Evolutionary conservation across 1,140 invertebrate species (phyloP), one percentile per base, ranked within the genome.

Genomic region (Caenorhabditis inopinata): DNA sequence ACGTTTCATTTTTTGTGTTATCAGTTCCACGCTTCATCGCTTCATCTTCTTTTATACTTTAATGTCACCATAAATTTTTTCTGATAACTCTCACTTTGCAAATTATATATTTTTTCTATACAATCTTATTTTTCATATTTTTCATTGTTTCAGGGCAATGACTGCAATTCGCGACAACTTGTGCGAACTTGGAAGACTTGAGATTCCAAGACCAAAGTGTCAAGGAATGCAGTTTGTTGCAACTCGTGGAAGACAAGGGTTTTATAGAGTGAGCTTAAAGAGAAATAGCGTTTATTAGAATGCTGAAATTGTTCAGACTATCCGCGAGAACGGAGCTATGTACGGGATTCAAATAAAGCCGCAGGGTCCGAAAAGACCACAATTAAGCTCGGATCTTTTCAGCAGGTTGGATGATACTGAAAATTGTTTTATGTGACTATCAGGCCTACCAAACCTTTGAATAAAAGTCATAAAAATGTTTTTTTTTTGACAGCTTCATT

Each of bases 181-280:
- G 35, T 76, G 74, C 38, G 79, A 81, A 45, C 45, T 87, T 18
- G 38, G 48, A 18, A 78, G 85, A 11, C 32, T 87, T 1, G 85
- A 88, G 75, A 87, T 87, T 73, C 86, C 86, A 42, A 80, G 86
- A 18, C 86, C 86, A 23, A 85, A 87, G 45, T 87, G 85, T 45
- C 47, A 76, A 18, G 85, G 85, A 38, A 83, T 87, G 80, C 76
- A 88, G 68, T 87, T 85, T 74, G 85, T 87, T 7, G 74, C 82
- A 5, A 88, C 86, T 29, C 49, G 83, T 23, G 86, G 86, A 29
- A 74, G 85, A 38, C 77, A 84, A 29, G 87, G 85, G 51, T 88
- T 87, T 32, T 87, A 88, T 74, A 78, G 86, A 85, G 85, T 88
- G 12, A 74, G 80, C 49, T n/a, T 74, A 23, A 51, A 14, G 29